phyloP scores from a whole-genome alignment of 2,888 invertebrate genomes.

The Melolontha melolontha region DNA sequence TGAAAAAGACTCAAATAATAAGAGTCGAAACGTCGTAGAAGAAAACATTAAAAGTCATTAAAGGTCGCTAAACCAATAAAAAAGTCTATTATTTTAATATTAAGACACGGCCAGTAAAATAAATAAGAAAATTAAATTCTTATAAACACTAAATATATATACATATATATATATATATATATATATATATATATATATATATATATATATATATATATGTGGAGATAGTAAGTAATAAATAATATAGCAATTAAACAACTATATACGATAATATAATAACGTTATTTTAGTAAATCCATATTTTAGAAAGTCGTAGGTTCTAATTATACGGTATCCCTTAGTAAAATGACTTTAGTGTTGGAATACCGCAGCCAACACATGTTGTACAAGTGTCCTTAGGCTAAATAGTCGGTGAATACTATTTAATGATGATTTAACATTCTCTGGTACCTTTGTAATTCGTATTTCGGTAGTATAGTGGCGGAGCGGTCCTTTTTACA shows the following conservation, averaged over 20 bases:
- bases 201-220: too few relatives aligned
- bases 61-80: too few relatives aligned
- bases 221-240: neutral
- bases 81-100: too few relatives aligned
- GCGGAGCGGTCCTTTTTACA: constrained; percentile 39
- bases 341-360: constrained; percentile 27
- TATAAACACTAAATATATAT: too few relatives aligned
- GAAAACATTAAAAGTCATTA: too few relatives aligned
- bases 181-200: too few relatives aligned
- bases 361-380: constrained; percentile 48
- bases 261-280: constrained; percentile 3
- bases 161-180: too few relatives aligned
- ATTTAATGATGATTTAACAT: constrained; percentile 47
- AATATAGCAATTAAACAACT: constrained; percentile 10
- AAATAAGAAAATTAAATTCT: too few relatives aligned
- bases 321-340: constrained; percentile 29
- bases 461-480: constrained; percentile 40
- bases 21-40: too few relatives aligned
- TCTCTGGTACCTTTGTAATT: constrained; percentile 39
- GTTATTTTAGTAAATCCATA: constrained; percentile 18
- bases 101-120: too few relatives aligned
- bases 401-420: constrained; percentile 45
- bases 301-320: constrained; percentile 28
- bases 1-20: too few relatives aligned
- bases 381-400: constrained; percentile 50